A percentile compares a stretch with the other conserved stretches of the same genome.
Conservation (phyloP, 2,797 vertebrate species). For the Tiaroga cobitis region DNA sequence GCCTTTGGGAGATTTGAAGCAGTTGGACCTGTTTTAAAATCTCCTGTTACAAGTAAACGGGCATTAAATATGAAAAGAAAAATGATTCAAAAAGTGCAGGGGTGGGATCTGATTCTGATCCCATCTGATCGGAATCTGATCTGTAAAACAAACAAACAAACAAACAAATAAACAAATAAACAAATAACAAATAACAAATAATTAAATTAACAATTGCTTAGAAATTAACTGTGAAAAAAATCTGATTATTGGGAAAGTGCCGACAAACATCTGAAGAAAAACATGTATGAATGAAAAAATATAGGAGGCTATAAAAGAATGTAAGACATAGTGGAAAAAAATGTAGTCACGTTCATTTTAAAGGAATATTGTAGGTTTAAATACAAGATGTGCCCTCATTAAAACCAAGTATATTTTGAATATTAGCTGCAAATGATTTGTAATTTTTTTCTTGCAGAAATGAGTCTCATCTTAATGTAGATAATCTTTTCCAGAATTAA, state of each 20-base stretch:
- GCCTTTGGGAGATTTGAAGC: conserved; percentile 41
- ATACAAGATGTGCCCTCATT: background rate
- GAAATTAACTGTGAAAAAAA: background rate
- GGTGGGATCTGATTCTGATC: conserved; percentile 48
- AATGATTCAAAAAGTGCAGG: conserved; percentile 7
- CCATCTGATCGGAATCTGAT: conserved; percentile 51
- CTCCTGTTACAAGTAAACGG: conserved; percentile 31
- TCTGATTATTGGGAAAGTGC: conserved; percentile 6
- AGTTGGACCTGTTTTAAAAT: conserved; percentile 35
- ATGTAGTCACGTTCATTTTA: background rate
- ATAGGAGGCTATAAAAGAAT: background rate
- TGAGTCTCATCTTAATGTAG: background rate
- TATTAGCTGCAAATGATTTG: background rate
- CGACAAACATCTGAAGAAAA: background rate
- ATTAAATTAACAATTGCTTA: conserved; percentile 16
- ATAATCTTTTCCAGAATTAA: background rate
- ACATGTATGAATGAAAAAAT: conserved; percentile 6
- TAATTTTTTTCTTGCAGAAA: background rate
- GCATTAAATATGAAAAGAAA: conserved; percentile 14
- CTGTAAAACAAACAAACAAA: conserved; percentile 45
- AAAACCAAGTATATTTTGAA: background rate
- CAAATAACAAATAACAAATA: conserved; percentile 40
- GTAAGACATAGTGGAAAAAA: background rate
- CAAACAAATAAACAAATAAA: conserved; percentile 24
- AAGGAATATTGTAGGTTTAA: background rate